A percentile compares a stretch with the other conserved stretches of the same genome.
Evolutionary conservation across 2,797 vertebrate genomes (phyloP).

Genomic region (Ataeniobius toweri): DNA sequence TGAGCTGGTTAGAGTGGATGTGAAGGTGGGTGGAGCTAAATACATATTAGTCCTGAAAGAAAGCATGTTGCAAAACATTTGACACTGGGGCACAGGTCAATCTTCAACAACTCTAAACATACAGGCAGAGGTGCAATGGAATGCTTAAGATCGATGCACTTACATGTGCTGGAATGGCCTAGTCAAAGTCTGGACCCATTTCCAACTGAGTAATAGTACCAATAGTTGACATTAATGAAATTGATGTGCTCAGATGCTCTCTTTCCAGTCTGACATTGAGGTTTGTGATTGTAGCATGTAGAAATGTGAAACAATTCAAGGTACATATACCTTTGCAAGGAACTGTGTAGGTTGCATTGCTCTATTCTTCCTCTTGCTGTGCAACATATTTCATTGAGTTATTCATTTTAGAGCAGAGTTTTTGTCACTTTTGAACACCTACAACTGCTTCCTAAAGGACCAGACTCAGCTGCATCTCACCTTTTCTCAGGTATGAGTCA

Average conservation of each 20-base stretch:
- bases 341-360: background rate
- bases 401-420: conserved; percentile 83
- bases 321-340: background rate
- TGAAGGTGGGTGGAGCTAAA: too few species aligned
- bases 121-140: background rate
- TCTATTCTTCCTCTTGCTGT: background rate
- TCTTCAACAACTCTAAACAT: background rate
- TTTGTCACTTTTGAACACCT: conserved; percentile 85
- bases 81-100: too few species aligned
- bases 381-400: background rate
- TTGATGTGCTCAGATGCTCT: too few species aligned
- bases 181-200: background rate
- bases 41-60: too few species aligned
- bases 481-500: conserved; percentile 79
- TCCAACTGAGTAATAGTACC: background rate
- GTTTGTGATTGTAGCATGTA: background rate
- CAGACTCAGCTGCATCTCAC: conserved; percentile 87
- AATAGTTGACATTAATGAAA: too few species aligned
- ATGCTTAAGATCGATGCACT: background rate
- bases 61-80: too few species aligned
- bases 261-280: too few species aligned
- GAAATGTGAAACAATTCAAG: background rate
- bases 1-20: too few species aligned
- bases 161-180: background rate
- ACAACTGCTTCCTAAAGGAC: conserved; percentile 91